Percentiles rank a stretch among this genome's conserved stretches.
Evolutionary conservation across 2,797 vertebrate genomes (phyloP).

Genomic region (Acipenser transmontanus): DNA sequence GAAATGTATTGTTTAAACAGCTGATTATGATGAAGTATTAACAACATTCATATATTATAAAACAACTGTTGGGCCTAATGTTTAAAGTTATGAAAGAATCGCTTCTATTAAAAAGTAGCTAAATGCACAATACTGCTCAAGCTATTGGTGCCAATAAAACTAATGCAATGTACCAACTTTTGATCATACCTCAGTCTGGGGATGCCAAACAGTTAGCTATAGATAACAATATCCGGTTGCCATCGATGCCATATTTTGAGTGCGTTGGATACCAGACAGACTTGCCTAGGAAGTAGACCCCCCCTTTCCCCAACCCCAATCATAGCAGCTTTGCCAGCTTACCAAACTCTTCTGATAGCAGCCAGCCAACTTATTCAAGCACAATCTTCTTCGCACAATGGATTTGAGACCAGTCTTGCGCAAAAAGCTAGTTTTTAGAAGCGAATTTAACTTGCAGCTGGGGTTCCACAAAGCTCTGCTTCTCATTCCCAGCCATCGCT

Average conservation of each 20-base stretch:
- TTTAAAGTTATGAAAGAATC: neutral
- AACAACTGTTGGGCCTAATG: neutral
- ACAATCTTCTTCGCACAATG: constrained; percentile 41
- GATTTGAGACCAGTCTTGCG: constrained; percentile 34
- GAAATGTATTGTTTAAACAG: constrained; percentile 39
- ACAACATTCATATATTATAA: neutral
- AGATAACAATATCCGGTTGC: constrained; percentile 48
- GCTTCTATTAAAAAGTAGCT: constrained; percentile 2
- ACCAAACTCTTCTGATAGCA: constrained; percentile 39
- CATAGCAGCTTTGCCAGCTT: constrained; percentile 39
- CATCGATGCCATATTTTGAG: constrained; percentile 49
- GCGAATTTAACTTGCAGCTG: constrained; percentile 42
- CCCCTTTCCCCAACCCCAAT: constrained; percentile 22
- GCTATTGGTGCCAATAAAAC: constrained; percentile 13
- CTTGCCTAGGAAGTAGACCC: constrained; percentile 39
- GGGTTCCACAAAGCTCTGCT: constrained; percentile 46
- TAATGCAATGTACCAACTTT: constrained; percentile 16
- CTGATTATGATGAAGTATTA: constrained; percentile 14
- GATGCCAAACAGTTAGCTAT: constrained; percentile 48
- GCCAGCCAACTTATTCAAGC: constrained; percentile 40
- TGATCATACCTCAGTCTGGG: constrained; percentile 52
- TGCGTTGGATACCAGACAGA: constrained; percentile 43
- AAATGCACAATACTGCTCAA: constrained; percentile 6
- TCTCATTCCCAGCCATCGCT: constrained; percentile 64
- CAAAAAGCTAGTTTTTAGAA: constrained; percentile 41